Evolutionary conservation across 2,797 vertebrate species (phyloP), one percentile per base, ranked within the genome.

Genomic region (Microcaecilia unicolor): DNA sequence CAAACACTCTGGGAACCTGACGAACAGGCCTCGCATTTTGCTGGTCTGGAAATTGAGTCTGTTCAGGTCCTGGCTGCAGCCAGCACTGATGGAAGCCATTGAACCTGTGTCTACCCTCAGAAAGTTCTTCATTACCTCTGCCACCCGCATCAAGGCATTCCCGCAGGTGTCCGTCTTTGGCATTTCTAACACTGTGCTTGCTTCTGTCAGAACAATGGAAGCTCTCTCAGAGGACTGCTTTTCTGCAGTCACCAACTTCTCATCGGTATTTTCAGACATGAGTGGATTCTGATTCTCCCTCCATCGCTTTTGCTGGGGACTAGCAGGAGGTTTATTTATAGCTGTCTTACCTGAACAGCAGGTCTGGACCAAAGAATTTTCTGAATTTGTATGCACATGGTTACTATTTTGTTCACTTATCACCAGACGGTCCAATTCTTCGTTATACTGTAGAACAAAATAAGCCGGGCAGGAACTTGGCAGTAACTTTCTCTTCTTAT

Each of bases 11-110:
- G 74, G 70, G 37, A 74, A 73, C 26, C 62, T 65, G 10, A 27
- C 6, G 37, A 77, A 74, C 5, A 70, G 31, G 24, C 58, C 46
- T 2, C 43, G 47, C 74, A 74, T 77, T 46, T 58, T 73, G 51
- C 64, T 62, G 18, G 67, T 74, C 54, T 77, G 71, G 35, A 77
- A 72, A 37, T 47, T 62, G 30, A 72, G 48, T 12, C 55, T 54
- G 31, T 70, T 65, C 7, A 74, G 25, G 25, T 58, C 52, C 15
- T 67, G 51, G 23, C 48, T 43, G 21, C 32, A 57, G 18, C 58
- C 64, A 9, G 65, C 37, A 12, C 52, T 64, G 17, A 74, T 52
- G 7, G 62, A 60, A 9, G 64, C 60, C 59, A 67, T 42, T 10
- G 71, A 63, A 4, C 67, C 69, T 15, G 31, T 17, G 8, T 77